These are phyloP conservation scores for Venustaconcha ellipsiformis DNA, from an alignment of 1,140 invertebrate species.

Conservation along the genomic window DNA sequence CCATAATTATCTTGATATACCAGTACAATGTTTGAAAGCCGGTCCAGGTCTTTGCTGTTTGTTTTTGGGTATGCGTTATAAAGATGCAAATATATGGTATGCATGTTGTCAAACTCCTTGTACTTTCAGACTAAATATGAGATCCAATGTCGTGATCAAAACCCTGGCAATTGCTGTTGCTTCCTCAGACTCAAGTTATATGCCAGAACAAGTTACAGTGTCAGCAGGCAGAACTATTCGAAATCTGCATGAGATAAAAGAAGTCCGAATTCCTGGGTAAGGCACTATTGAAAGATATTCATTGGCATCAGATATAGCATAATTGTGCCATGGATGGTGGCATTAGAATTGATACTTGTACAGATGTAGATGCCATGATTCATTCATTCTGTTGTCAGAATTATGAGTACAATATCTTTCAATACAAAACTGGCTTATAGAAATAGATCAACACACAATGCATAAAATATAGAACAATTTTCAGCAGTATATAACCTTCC, in stretches of 20 bases:
- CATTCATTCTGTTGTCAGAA: too few relatives aligned
- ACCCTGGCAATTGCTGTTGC: slow-evolving; percentile 57
- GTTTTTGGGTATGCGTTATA: neutral
- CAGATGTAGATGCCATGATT: too few relatives aligned
- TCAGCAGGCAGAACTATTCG: slow-evolving; percentile 53
- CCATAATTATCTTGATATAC: neutral
- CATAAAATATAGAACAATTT: too few relatives aligned
- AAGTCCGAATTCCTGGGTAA: slow-evolving; percentile 60
- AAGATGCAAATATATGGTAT: too few relatives aligned
- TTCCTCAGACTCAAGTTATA: slow-evolving; percentile 66
- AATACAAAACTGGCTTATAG: too few relatives aligned
- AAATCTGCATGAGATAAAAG: slow-evolving; percentile 59
- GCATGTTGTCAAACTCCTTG: neutral
- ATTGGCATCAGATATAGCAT: neutral
- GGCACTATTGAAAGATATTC: neutral
- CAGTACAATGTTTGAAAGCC: too few relatives aligned
- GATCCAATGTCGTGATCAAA: slow-evolving; percentile 63
- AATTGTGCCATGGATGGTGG: neutral
- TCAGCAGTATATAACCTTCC: too few relatives aligned
- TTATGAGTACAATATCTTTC: too few relatives aligned
- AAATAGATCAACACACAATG: too few relatives aligned
- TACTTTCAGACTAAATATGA: slow-evolving; percentile 57
- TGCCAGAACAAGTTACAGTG: slow-evolving; percentile 63
- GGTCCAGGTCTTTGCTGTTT: neutral
- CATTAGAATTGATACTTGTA: too few relatives aligned